Percentiles rank a stretch among this genome's conserved stretches.
These are phyloP conservation scores for Apodemia duryi DNA, from an alignment of 2,888 invertebrate genomes.

Conservation along the genomic window DNA sequence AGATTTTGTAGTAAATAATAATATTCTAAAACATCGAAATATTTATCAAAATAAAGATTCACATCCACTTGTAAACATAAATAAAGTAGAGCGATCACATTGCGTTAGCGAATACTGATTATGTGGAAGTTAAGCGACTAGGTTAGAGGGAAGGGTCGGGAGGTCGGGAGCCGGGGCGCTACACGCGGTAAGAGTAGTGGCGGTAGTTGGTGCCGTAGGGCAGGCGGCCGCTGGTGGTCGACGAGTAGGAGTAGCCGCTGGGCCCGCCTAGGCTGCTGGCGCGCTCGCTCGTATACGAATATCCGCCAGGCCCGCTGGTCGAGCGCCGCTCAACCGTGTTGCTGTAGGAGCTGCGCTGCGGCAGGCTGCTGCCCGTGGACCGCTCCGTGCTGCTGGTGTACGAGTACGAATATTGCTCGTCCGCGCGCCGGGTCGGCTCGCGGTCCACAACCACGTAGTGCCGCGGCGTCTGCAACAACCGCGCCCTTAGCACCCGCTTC, in stretches of 20 bases:
- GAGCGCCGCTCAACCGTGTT: constrained; percentile 83
- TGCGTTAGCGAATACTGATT: constrained; percentile 74
- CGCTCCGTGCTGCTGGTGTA: constrained; percentile 83
- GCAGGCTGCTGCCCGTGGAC: constrained; percentile 65
- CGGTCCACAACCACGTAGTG: constrained; percentile 93
- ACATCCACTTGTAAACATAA: constrained; percentile 57
- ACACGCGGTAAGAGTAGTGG: constrained; percentile 93
- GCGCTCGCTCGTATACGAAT: constrained; percentile 87
- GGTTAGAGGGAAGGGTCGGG: constrained; percentile 37
- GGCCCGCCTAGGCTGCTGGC: constrained; percentile 86
- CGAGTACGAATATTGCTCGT: constrained; percentile 92
- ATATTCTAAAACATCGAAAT: constrained; percentile 56
- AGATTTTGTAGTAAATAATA: constrained; percentile 49
- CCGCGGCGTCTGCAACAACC: constrained; percentile 90
- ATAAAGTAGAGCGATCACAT: constrained; percentile 70
- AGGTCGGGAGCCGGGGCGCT: constrained; percentile 62
- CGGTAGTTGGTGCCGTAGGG: constrained; percentile 91
- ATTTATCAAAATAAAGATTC: constrained; percentile 47
- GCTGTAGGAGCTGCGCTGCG: constrained; percentile 83
- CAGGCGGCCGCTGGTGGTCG: constrained; percentile 87
- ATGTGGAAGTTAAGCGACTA: constrained; percentile 43
- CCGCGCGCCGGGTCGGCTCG: constrained; percentile 84
- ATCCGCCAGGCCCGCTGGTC: constrained; percentile 86
- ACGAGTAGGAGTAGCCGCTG: constrained; percentile 91
- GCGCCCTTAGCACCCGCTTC: constrained; percentile 48